Conservation (phyloP, 2,113 vertebrate genomes). For the Cranoglanis bouderius region DNA sequence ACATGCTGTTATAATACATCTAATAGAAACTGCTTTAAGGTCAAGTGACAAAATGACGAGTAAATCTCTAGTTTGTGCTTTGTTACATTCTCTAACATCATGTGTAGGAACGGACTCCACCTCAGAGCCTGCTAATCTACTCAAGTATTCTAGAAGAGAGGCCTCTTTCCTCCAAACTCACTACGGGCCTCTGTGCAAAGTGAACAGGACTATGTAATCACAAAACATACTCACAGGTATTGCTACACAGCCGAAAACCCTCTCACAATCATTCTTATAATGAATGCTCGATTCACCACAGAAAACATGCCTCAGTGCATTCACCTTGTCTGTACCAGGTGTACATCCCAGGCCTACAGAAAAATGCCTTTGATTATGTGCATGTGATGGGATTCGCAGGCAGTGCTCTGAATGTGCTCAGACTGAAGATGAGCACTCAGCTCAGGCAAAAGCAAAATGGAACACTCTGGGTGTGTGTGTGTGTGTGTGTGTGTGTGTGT, state of each 20-base stretch:
- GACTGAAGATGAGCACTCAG: constrained; percentile 53
- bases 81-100: background rate
- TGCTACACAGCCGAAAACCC: constrained; percentile 34
- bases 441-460: constrained; percentile 28
- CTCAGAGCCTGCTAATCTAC: background rate
- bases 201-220: constrained; percentile 28
- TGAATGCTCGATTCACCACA: constrained; percentile 54
- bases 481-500: background rate
- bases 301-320: constrained; percentile 45
- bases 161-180: background rate
- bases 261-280: constrained; percentile 46
- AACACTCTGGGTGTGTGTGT: background rate
- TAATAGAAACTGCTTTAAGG: background rate
- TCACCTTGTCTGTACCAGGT: constrained; percentile 52
- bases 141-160: constrained; percentile 9
- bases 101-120: background rate
- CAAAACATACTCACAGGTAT: constrained; percentile 46
- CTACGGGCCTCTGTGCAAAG: constrained; percentile 21
- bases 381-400: constrained; percentile 55
- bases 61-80: background rate
- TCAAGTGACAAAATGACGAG: background rate
- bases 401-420: constrained; percentile 54
- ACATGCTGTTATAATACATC: background rate
- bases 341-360: constrained; percentile 52
- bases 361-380: constrained; percentile 62